phyloP scores from a whole-genome alignment of 2,113 vertebrate species.

The Neoarius graeffei region DNA sequence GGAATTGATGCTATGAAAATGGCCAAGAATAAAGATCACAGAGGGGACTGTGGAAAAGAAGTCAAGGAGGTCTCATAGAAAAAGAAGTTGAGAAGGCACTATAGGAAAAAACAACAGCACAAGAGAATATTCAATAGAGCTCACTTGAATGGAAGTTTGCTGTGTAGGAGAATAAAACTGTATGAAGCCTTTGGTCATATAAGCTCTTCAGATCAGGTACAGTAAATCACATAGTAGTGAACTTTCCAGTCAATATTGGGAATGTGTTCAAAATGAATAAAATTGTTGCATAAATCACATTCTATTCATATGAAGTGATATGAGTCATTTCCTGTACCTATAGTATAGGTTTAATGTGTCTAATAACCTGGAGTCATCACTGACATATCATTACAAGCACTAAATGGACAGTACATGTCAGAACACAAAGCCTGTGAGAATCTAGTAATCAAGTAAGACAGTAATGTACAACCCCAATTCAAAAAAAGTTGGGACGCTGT shows the following conservation, averaged over 20 bases:
- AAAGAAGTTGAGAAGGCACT: slow-evolving; percentile 13
- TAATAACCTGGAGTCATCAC: neutral
- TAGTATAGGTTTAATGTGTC: neutral
- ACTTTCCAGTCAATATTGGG: neutral
- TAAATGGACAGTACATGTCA: neutral
- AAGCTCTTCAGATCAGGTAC: neutral
- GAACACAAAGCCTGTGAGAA: neutral
- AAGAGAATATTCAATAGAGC: neutral
- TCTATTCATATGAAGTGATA: slow-evolving; percentile 13
- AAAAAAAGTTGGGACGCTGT: no score
- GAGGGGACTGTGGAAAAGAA: slow-evolving; percentile 17
- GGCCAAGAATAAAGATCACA: slow-evolving; percentile 52
- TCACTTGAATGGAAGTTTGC: neutral
- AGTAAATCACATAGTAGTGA: neutral
- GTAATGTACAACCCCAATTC: neutral
- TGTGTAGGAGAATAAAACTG: neutral
- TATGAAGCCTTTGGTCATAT: neutral
- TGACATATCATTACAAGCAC: neutral
- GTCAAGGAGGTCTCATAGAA: neutral
- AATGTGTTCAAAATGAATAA: neutral
- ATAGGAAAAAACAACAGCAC: neutral
- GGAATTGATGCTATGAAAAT: slow-evolving; percentile 46
- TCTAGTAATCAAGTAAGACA: neutral
- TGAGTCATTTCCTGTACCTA: slow-evolving; percentile 24
- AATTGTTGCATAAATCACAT: neutral